Evolutionary conservation across 1,140 invertebrate genomes (phyloP).

Genomic region (Helicoverpa zea): DNA sequence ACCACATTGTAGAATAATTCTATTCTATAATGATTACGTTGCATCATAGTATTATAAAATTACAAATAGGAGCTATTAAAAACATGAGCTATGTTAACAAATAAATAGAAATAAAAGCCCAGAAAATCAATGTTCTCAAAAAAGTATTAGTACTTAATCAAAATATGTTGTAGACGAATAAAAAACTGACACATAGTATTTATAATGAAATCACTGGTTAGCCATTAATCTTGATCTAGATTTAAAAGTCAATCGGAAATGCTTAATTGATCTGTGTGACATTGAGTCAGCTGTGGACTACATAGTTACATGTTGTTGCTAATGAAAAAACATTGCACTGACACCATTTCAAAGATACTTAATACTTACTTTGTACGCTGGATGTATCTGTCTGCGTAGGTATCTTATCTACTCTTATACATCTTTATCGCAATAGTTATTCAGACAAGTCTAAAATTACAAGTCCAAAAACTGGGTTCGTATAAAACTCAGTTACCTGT

Average conservation of each 20-base stretch:
- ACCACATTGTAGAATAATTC: background rate
- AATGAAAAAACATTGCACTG: background rate
- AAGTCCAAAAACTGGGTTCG: too few relatives aligned
- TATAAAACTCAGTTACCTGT: too few relatives aligned
- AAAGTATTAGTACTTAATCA: background rate
- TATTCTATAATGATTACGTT: background rate
- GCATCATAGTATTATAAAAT: background rate
- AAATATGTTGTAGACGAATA: background rate
- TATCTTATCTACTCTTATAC: too few relatives aligned
- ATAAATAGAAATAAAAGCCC: too few relatives aligned
- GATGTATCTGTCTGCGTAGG: too few relatives aligned
- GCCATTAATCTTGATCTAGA: conserved; percentile 12
- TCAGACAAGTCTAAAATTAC: too few relatives aligned
- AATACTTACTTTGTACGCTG: too few relatives aligned
- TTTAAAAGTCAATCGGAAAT: conserved; percentile 34
- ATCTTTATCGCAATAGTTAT: too few relatives aligned
- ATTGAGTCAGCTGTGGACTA: conserved; percentile 19
- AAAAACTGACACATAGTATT: background rate
- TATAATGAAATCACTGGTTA: conserved; percentile 7
- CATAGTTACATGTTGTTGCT: conserved; percentile 8
- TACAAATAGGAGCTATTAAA: too few relatives aligned
- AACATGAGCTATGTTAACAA: too few relatives aligned
- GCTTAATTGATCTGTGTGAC: conserved; percentile 6
- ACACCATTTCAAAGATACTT: too few relatives aligned
- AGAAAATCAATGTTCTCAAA: background rate